These are phyloP conservation scores for Trichopoda pennipes DNA, from an alignment of 2,888 invertebrate species.

Conservation along the genomic window DNA sequence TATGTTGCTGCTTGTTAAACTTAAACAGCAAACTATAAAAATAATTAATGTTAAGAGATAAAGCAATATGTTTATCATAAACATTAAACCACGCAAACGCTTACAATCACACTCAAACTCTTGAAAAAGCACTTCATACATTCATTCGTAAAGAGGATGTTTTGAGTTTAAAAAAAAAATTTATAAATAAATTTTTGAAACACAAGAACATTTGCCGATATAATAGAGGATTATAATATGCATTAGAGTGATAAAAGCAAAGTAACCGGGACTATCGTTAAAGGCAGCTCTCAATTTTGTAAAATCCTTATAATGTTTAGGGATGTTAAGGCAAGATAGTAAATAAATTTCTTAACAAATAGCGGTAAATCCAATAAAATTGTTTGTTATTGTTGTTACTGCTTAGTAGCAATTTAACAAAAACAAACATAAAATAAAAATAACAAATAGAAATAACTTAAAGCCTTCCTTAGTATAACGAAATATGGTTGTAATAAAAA, in stretches of 20 bases:
- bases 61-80: constrained; percentile 1
- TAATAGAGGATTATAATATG: constrained; percentile 12
- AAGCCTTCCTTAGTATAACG: too few relatives aligned
- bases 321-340: neutral
- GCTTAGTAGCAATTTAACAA: neutral
- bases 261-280: neutral
- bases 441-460: too few relatives aligned
- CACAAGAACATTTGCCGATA: neutral
- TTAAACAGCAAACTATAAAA: neutral
- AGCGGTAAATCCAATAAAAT: neutral
- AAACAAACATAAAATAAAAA: neutral
- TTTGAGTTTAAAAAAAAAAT: neutral
- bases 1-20: neutral
- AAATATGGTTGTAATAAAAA: too few relatives aligned
- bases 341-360: neutral
- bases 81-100: neutral
- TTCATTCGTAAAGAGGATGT: neutral
- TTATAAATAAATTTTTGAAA: neutral
- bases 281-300: constrained; percentile 49
- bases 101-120: neutral
- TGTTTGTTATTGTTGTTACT: neutral
- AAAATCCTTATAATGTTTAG: neutral
- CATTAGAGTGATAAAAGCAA: neutral
- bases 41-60: neutral
- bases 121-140: neutral